Evolutionary conservation across 2,888 invertebrate genomes (phyloP), one percentile per base, ranked within the genome.

Genomic region (Acholoe squamosa): DNA sequence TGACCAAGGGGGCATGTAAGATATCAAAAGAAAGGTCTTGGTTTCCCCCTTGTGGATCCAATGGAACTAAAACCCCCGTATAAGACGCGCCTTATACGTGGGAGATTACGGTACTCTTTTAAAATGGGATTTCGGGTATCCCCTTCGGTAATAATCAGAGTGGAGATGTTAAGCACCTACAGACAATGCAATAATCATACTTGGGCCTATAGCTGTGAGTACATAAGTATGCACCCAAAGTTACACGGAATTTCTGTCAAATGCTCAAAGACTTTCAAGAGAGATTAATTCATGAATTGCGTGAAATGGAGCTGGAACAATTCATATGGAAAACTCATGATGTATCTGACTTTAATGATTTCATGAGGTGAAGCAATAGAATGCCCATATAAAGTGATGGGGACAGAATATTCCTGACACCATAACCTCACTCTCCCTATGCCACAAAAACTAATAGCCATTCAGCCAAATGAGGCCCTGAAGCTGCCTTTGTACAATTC

Each of bases 331-430:
- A 7, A 71, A 71, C 0, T 25, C 28, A 16, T 28, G 14, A 71
- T 28, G 31, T 3, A 71, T 71, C 19, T 28, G 28, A n/a, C 7
- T 28, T 61, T 61, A n/a, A n/a, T n/a, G 22, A n/a, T n/a, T n/a
- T n/a, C 19, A n/a, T 61, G 19, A 14, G 22, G n/a, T 19, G 14
- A 1, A 61, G n/a, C n/a, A 19, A 61, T 61, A 61, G 19, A 61
- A 61, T 61, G 14, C 5, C n/a, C 12, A 43, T 43, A 61, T 61
- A n/a, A 61, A 61, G 31, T 71, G 25, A 14, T 28, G 71, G 25
- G 25, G 71, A 28, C 71, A 25, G 71, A 28, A 71, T 71, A 28
- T 71, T 71, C 71, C 71, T 71, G 71, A 0, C 31, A 71, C 71
- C 3, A n/a, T 19, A n/a, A 22, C n/a, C 14, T 19, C 67, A 67